A percentile compares a stretch with the other conserved stretches of the same genome.
Evolutionary conservation across 1,140 invertebrate genomes (phyloP).

Genomic region (Laupala kohalensis): DNA sequence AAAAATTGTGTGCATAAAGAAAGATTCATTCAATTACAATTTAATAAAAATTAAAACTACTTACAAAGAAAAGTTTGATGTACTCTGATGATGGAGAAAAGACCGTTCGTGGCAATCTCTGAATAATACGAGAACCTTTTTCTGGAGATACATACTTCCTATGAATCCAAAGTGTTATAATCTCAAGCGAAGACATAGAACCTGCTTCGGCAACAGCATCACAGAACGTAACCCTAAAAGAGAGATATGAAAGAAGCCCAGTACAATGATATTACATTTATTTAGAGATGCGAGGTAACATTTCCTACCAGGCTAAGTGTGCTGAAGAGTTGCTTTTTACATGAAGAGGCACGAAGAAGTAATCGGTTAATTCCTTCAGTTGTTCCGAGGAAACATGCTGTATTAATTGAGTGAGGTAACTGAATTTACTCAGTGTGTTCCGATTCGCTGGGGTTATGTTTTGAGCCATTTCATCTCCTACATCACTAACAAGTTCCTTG

Average conservation of each 20-base stretch:
- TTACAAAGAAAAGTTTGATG: constrained; percentile 39
- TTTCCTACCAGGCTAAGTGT: no score
- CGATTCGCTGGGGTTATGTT: background rate
- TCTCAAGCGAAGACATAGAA: constrained; percentile 46
- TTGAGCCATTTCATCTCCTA: background rate
- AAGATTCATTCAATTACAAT: background rate
- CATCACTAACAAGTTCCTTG: background rate
- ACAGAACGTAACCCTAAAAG: constrained; percentile 39
- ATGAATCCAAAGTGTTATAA: constrained; percentile 43
- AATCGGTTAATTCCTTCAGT: no score
- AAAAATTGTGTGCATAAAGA: background rate
- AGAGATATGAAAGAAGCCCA: no score
- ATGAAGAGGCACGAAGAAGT: no score
- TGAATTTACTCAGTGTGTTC: background rate
- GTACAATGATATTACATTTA: no score
- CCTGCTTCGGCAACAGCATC: constrained; percentile 48
- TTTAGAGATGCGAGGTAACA: no score
- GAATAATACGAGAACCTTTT: constrained; percentile 40
- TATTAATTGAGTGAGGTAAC: background rate
- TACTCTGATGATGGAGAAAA: constrained; percentile 47
- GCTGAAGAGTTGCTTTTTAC: no score
- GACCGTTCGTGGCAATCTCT: constrained; percentile 32
- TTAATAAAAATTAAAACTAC: constrained; percentile 15
- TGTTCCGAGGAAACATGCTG: background rate
- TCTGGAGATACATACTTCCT: constrained; percentile 33